Evolutionary conservation across 2,113 vertebrate species (phyloP).

Genomic region (Barnardius zonarius): DNA sequence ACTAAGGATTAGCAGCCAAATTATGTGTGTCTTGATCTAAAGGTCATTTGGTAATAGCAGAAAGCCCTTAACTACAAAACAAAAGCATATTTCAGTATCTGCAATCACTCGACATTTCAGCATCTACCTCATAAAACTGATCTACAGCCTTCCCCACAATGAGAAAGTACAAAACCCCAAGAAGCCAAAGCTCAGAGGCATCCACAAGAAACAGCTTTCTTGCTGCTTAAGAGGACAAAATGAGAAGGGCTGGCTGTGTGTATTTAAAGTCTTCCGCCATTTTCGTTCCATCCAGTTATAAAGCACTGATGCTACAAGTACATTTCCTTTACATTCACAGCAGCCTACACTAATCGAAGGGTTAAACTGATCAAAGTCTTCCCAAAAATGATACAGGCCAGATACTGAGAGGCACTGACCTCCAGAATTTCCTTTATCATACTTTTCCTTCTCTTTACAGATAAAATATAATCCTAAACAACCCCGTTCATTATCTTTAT

Average conservation of each 20-base stretch:
- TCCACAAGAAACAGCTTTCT: fast-evolving
- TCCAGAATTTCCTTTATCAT: background rate
- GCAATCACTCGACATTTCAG: background rate
- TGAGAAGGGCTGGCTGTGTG: fast-evolving
- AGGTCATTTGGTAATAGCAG: background rate
- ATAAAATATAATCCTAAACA: fast-evolving
- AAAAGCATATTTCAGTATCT: background rate
- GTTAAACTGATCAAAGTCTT: background rate
- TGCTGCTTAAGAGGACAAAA: background rate
- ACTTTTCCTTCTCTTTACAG: background rate
- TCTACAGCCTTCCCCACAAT: background rate
- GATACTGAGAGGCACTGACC: background rate
- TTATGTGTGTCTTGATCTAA: background rate
- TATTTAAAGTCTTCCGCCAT: background rate
- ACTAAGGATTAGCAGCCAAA: background rate
- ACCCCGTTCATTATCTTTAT: fast-evolving
- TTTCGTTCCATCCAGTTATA: fast-evolving
- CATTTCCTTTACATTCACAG: background rate
- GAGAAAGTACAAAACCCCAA: background rate
- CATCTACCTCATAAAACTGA: background rate
- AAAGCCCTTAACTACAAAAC: background rate
- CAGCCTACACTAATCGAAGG: background rate
- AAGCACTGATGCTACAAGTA: fast-evolving
- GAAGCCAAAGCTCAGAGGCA: background rate
- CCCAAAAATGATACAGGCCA: background rate